Evolutionary conservation across 2,113 vertebrate species (phyloP).

Genomic region (Peromyscus polionotus): DNA sequence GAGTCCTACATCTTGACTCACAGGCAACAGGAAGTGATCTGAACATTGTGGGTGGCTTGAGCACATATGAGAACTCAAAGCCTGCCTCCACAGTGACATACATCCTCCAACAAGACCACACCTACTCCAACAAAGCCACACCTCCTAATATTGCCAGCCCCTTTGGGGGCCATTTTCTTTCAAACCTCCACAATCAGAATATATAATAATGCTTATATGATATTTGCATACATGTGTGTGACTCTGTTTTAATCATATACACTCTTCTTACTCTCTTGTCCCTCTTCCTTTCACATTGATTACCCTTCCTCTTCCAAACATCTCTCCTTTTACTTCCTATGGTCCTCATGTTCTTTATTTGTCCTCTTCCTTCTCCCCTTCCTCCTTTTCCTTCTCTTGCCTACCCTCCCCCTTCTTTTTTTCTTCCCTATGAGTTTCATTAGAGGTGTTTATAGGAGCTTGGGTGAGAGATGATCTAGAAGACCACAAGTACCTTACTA

Average conservation of each 20-base stretch:
- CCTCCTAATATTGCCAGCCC: background rate
- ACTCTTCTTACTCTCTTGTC: background rate
- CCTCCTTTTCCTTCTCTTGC: background rate
- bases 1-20: background rate
- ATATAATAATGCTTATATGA: background rate
- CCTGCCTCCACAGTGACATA: background rate
- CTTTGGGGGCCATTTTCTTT: background rate
- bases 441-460: background rate
- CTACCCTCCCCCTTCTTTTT: background rate
- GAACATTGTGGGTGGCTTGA: background rate
- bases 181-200: background rate
- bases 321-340: background rate
- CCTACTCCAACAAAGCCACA: background rate
- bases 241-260: background rate
- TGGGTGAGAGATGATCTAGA: background rate
- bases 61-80: background rate
- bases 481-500: no score
- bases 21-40: background rate
- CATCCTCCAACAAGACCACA: background rate
- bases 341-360: no score
- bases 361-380: background rate
- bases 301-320: background rate
- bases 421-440: background rate
- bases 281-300: background rate
- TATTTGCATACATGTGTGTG: background rate